These are phyloP conservation scores for Plemyria rubiginata DNA, from an alignment of 2,888 invertebrate genomes.

Conservation along the genomic window DNA sequence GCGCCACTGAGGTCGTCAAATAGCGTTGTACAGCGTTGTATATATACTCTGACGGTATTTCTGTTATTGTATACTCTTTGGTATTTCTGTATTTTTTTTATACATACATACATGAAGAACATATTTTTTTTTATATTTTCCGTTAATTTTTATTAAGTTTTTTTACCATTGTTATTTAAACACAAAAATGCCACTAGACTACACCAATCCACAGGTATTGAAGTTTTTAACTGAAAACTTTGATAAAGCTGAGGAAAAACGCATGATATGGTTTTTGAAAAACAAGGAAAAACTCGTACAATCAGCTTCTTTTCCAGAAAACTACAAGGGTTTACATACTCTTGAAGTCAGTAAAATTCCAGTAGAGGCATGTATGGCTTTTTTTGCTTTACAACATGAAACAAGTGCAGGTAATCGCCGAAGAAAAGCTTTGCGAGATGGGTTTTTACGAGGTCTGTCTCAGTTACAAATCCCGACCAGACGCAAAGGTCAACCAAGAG, in stretches of 20 bases:
- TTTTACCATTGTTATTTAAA: not conserved
- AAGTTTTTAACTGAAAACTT: constrained; percentile 42
- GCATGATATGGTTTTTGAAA: constrained; percentile 43
- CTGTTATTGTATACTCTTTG: no score
- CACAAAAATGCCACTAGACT: constrained; percentile 39
- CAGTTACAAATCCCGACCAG: constrained; percentile 8
- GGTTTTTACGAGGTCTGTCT: constrained; percentile 12
- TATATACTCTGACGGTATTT: no score
- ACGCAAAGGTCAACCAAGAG: constrained; percentile 1
- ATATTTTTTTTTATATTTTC: constrained; percentile 3
- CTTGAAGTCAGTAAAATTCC: constrained; percentile 21
- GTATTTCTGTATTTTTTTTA: no score
- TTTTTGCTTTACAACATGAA: constrained; percentile 22
- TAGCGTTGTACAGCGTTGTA: no score
- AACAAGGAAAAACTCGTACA: constrained; percentile 29
- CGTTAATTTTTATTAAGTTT: constrained; percentile 11
- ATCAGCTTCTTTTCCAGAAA: constrained; percentile 19
- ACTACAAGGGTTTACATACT: constrained; percentile 19
- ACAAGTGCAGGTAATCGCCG: constrained; percentile 25
- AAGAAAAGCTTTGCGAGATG: constrained; percentile 24
- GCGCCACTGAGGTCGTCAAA: no score
- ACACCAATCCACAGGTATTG: constrained; percentile 36
- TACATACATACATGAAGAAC: no score
- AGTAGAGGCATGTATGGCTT: constrained; percentile 21
- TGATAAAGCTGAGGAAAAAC: constrained; percentile 38